phyloP scores from a whole-genome alignment of 1,140 invertebrate genomes.

The Holcopasites calliopsidis region DNA sequence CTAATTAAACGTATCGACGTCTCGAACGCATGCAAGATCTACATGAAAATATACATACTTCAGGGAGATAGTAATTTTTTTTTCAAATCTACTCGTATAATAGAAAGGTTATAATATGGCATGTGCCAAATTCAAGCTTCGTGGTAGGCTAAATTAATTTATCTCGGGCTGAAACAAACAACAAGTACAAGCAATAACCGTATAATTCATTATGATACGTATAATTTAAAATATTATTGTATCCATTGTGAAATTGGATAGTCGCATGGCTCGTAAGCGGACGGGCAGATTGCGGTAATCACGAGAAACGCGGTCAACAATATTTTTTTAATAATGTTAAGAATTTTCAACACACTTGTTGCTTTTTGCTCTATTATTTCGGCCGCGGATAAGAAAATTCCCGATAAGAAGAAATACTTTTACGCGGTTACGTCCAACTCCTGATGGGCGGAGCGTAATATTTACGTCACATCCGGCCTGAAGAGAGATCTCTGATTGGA shows the following conservation, averaged over 20 bases:
- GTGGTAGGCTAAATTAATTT: not conserved
- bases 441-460: constrained; percentile 64
- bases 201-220: not conserved
- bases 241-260: not conserved
- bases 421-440: constrained; percentile 18
- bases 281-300: not conserved
- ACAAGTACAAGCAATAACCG: not conserved
- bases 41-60: too few relatives aligned
- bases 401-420: constrained; percentile 43
- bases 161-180: not conserved
- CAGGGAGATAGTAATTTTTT: too few relatives aligned
- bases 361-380: constrained; percentile 10
- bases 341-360: not conserved
- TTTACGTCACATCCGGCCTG: constrained; percentile 70
- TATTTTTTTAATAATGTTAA: not conserved
- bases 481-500: constrained; percentile 64
- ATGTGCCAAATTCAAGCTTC: not conserved
- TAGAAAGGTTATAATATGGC: not conserved
- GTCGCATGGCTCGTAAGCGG: not conserved
- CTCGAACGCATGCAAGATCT: not conserved
- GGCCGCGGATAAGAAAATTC: not conserved
- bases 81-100: too few relatives aligned
- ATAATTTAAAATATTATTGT: not conserved
- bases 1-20: not conserved
- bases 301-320: not conserved